Evolutionary conservation across 2,888 invertebrate species (phyloP).

Genomic region (Caenorhabditis sp.): DNA sequence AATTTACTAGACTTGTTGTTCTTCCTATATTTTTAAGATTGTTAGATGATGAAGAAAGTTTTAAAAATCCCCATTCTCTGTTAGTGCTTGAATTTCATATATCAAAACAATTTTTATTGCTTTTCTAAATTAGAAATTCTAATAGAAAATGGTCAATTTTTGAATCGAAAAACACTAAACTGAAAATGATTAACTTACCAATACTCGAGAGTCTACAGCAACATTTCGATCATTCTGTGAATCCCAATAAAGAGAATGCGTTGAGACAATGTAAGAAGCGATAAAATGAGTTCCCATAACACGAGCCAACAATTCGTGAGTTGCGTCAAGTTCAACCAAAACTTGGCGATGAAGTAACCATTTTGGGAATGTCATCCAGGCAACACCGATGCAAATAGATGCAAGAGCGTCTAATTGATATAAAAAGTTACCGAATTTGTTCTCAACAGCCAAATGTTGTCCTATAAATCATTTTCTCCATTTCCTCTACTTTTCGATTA

Average conservation of each 20-base stretch:
- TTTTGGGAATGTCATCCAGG: slow-evolving; percentile 66
- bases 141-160: not conserved
- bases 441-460: slow-evolving; percentile 25
- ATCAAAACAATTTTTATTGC: too few species aligned
- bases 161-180: not conserved
- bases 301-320: slow-evolving; percentile 63
- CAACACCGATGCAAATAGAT: slow-evolving; percentile 65
- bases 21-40: too few species aligned
- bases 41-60: too few species aligned
- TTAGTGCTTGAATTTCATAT: too few species aligned
- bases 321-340: slow-evolving; percentile 58
- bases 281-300: slow-evolving; percentile 68
- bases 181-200: slow-evolving; percentile 36
- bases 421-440: slow-evolving; percentile 59
- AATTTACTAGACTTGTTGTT: too few species aligned
- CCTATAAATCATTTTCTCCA: slow-evolving; percentile 17
- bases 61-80: too few species aligned
- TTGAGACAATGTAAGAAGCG: slow-evolving; percentile 46
- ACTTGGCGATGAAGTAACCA: slow-evolving; percentile 67
- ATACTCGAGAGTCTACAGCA: slow-evolving; percentile 61
- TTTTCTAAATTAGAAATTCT: too few species aligned
- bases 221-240: slow-evolving; percentile 53
- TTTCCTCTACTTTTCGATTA: slow-evolving; percentile 7
- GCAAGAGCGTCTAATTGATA: slow-evolving; percentile 69
- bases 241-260: slow-evolving; percentile 65